Evolutionary conservation across 1,140 invertebrate species (phyloP), one percentile per base, ranked within the genome.

Genomic region (Temnothorax longispinosus): DNA sequence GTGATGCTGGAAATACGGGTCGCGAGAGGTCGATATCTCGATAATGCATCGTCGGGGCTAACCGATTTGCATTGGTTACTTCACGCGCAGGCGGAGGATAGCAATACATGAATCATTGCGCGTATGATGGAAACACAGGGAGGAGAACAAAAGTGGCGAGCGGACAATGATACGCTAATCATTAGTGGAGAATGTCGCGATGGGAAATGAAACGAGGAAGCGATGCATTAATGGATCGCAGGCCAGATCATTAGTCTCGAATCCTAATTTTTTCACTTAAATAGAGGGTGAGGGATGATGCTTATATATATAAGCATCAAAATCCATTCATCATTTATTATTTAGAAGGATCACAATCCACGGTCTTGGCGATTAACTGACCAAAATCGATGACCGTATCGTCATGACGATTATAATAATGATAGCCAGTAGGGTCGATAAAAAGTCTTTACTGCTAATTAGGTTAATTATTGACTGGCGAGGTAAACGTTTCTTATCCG

Each of bases 131-230:
- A 77, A 77, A 64, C 15, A 74, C 15, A 3, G 60, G 15, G 18
- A 11, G 10, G 13, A 27, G 13, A 77, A 54, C 56, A 50, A 77
- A 77, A 85, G 47, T 35, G 10, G 21, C 44, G n/a, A 18, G 11
- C 27, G 44, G 27, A 54, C 71, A 85, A 85, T 62, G 15, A 76
- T 50, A 44, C 81, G 72, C 44, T 75, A 77, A 65, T 85, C 81
- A 71, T 27, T 56, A 64, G 41, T n/a, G 38, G 27, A 44, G 47
- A 58, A 72, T 71, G 35, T 47, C 78, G 38, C n/a, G 47, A 6
- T 35, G 3, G 27, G 38, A 18, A 62, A 50, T 38, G 1, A 47
- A 38, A 71, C 6, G 35, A 13, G 44, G 6, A 35, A 21, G 35
- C 21, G 32, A 18, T 11, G 15, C 11, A 11, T 6, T 80, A 69